A percentile compares a stretch with the other conserved stretches of the same genome.
Evolutionary conservation across 2,888 invertebrate species (phyloP).

Genomic region (Cantharis rufa): DNA sequence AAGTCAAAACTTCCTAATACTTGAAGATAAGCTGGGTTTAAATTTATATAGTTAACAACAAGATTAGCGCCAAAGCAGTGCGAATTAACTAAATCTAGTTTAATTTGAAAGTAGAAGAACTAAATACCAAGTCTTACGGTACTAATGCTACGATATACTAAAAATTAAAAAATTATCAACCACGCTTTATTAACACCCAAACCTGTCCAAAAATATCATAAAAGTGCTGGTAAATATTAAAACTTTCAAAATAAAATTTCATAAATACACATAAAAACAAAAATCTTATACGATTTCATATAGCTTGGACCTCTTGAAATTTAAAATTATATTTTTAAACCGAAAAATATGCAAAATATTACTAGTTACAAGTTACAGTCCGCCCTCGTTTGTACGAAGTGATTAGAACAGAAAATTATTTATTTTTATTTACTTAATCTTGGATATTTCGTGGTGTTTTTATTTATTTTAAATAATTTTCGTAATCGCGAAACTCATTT

Average conservation of each 20-base stretch:
- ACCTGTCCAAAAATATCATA: not conserved
- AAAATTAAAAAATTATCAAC: not conserved
- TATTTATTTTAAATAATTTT: no score
- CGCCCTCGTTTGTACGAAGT: no score
- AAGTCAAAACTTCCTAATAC: not conserved
- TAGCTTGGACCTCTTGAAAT: no score
- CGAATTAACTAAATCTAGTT: conserved; percentile 5
- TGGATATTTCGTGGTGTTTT: no score
- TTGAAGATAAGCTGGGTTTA: conserved; percentile 1
- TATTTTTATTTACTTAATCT: no score
- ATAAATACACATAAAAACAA: not conserved
- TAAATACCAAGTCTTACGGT: not conserved
- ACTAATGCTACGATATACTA: not conserved
- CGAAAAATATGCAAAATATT: no score
- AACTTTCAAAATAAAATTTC: not conserved
- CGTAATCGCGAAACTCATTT: no score
- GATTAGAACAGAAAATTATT: no score
- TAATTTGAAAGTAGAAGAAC: conserved; percentile 3
- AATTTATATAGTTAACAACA: not conserved
- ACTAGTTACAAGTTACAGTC: no score
- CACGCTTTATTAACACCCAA: not conserved
- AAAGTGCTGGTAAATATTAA: not conserved
- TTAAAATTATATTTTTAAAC: no score
- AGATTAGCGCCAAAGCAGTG: conserved; percentile 6
- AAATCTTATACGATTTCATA: no score